These are phyloP conservation scores for Megathymus violae DNA, from an alignment of 1,140 invertebrate genomes.

Conservation along the genomic window DNA sequence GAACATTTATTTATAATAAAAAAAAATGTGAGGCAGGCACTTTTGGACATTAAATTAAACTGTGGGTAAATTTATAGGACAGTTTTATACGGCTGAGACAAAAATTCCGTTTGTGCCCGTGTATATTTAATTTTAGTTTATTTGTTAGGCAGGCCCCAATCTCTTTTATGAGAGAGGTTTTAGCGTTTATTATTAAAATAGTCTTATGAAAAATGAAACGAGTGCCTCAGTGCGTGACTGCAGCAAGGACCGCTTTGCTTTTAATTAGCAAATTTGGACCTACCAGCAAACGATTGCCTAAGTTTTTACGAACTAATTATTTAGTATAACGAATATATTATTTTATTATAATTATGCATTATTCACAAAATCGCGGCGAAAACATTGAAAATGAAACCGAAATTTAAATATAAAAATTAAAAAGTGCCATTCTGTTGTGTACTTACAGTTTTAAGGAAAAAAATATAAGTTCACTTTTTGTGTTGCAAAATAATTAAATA, in stretches of 20 bases:
- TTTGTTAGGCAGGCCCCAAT: conserved; percentile 76
- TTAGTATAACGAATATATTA: no score
- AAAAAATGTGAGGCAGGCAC: conserved; percentile 78
- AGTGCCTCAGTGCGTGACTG: conserved; percentile 42
- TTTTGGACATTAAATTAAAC: conserved; percentile 83
- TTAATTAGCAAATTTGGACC: conserved; percentile 12
- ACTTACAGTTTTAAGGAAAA: no score
- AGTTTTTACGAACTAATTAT: no score
- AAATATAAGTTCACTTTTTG: no score
- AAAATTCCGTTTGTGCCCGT: conserved; percentile 82
- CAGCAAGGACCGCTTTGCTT: conserved; percentile 41
- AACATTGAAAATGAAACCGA: no score
- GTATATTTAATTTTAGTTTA: conserved; percentile 84
- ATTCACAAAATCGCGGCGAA: no score
- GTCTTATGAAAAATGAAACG: conserved; percentile 77
- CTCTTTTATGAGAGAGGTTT: conserved; percentile 72
- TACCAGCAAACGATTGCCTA: no score
- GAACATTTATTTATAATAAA: conserved; percentile 79
- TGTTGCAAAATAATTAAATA: no score
- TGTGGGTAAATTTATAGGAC: conserved; percentile 83
- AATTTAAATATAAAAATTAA: no score
- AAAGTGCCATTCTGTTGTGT: no score
- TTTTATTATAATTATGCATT: no score
- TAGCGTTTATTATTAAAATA: conserved; percentile 79
- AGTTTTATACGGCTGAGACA: conserved; percentile 82